Base-by-base conservation (phyloP, 2,888 invertebrate species). In the Ophraella communa region DNA sequence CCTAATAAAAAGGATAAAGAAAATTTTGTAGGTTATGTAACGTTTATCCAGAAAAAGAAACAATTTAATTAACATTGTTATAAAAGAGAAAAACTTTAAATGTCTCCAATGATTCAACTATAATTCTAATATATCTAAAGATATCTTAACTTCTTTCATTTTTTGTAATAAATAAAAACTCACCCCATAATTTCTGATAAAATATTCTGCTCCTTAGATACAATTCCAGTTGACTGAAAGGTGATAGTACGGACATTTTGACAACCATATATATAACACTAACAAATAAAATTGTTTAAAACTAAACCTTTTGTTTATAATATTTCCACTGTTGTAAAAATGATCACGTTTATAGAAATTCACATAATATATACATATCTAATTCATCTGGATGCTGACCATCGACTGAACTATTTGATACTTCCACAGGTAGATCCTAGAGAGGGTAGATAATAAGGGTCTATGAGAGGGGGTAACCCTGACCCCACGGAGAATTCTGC, bases 141-240 rank as follows among this genome's bases (percentile, higher is more conserved):
- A n/a, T n/a, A n/a, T n/a, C n/a, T n/a, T n/a, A n/a, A n/a, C n/a
- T n/a, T n/a, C n/a, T n/a, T n/a, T n/a, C n/a, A n/a, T n/a, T n/a
- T n/a, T n/a, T n/a, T n/a, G n/a, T n/a, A n/a, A n/a, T n/a, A n/a
- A n/a, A 30, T 10, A 21, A 27, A 52, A 44, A 20, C 65, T 62
- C 47, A 78, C 79, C 79, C 24, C 71, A 67, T 56, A 74, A 68
- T 62, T 77, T 73, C 42, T 73, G 71, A 71, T 76, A 78, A 62
- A 77, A 77, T 35, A 77, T 63, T 58, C 72, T 75, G 76, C 78
- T 78, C 66, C 76, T 79, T 61, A 77, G 58, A 55, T 75, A 75
- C 20, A 77, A 64, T 47, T 78, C 77, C 20, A 76, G 69, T 61
- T 74, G 77, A 74, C 75, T 62, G 45, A 68, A 30, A 45, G 63